Evolutionary conservation across 1,140 invertebrate species (phyloP).

Genomic region (Oreohelix idahoensis): DNA sequence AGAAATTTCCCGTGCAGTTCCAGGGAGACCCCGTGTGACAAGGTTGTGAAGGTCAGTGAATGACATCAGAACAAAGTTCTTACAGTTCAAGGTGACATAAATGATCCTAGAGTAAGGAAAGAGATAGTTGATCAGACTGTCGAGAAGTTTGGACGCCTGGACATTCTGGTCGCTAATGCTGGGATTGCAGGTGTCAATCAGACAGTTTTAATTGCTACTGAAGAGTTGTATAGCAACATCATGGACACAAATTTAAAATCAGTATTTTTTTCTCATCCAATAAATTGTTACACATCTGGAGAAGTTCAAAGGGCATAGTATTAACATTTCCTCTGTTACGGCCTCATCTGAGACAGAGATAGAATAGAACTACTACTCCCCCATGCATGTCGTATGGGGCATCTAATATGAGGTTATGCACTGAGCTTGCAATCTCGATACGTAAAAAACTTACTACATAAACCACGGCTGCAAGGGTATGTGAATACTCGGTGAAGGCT

Average conservation of each 20-base stretch:
- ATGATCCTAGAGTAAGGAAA: neutral
- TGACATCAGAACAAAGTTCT: neutral
- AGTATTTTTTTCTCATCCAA: neutral
- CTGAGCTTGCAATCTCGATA: too few species aligned
- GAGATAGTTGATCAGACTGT: conserved; percentile 4
- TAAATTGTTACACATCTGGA: neutral
- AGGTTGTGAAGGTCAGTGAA: neutral
- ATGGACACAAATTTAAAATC: conserved; percentile 8
- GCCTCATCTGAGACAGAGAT: too few species aligned
- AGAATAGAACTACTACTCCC: too few species aligned
- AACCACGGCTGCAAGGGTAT: too few species aligned
- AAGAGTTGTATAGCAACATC: neutral
- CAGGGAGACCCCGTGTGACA: too few species aligned
- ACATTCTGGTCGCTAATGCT: neutral
- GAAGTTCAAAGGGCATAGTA: neutral
- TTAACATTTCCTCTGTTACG: neutral
- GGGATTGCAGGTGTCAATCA: neutral
- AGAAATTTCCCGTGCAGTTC: too few species aligned
- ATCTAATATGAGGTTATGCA: too few species aligned
- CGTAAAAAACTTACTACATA: too few species aligned
- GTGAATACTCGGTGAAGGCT: too few species aligned
- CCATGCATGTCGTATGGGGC: too few species aligned
- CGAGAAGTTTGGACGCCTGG: neutral
- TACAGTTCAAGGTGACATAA: neutral
- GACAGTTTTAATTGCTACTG: neutral